phyloP scores from a whole-genome alignment of 2,113 vertebrate species.

The Polypterus senegalus region DNA sequence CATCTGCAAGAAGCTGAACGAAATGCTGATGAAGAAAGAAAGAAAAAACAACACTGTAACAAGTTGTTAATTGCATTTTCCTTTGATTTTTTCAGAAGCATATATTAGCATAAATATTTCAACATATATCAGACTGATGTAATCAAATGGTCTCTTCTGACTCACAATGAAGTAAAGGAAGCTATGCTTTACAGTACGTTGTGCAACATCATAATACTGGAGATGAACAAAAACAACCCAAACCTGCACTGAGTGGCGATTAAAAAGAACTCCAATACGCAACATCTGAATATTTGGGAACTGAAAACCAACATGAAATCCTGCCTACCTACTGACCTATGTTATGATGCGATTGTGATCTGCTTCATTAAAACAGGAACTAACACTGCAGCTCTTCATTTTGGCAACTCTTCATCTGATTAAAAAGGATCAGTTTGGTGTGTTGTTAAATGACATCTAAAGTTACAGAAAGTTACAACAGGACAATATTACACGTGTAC shows the following conservation, averaged over 20 bases:
- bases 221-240: neutral
- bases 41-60: slow-evolving; percentile 16
- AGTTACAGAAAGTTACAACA: too few species aligned
- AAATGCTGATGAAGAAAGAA: slow-evolving; percentile 26
- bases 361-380: neutral
- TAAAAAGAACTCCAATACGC: slow-evolving; percentile 22
- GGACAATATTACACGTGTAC: too few species aligned
- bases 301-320: slow-evolving; percentile 23
- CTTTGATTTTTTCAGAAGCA: slow-evolving; percentile 34
- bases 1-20: slow-evolving; percentile 49
- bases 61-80: slow-evolving; percentile 52
- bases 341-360: neutral
- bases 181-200: too few species aligned
- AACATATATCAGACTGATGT: slow-evolving; percentile 15
- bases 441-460: too few species aligned
- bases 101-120: slow-evolving; percentile 37
- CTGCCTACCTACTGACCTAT: neutral
- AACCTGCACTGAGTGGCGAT: slow-evolving; percentile 13
- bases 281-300: slow-evolving; percentile 40
- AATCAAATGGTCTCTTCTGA: slow-evolving; percentile 6
- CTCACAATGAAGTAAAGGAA: neutral
- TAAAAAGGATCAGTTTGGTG: too few species aligned
- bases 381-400: neutral
- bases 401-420: too few species aligned
- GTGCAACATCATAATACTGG: neutral